Percentiles rank a stretch among this genome's conserved stretches.
phyloP scores from a whole-genome alignment of 2,888 invertebrate genomes.

The Xestobium rufovillosum region DNA sequence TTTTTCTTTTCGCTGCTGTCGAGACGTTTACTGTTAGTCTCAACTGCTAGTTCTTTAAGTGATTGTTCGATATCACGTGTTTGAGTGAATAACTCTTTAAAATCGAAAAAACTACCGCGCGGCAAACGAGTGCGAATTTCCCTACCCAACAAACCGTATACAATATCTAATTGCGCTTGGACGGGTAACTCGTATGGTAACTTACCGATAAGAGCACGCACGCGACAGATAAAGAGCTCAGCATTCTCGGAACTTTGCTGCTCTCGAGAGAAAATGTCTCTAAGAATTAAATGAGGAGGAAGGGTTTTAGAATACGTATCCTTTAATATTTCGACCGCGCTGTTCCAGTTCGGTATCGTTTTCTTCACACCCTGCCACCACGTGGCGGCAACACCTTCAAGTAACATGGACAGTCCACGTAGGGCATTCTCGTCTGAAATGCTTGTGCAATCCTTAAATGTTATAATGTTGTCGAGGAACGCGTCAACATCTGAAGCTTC shows the following conservation, averaged over 20 bases:
- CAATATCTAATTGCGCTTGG: too few relatives aligned
- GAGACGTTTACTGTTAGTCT: too few relatives aligned
- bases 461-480: slow-evolving; percentile 7
- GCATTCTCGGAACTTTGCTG: slow-evolving; percentile 1
- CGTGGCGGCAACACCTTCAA: slow-evolving; percentile 9
- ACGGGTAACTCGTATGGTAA: slow-evolving; percentile 4
- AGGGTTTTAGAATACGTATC: slow-evolving; percentile 5
- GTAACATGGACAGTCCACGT: too few relatives aligned
- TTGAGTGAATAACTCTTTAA: too few relatives aligned
- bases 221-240: slow-evolving; percentile 6
- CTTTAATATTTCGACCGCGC: slow-evolving; percentile 2
- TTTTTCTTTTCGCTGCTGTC: too few relatives aligned
- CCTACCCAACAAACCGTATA: slow-evolving; percentile 3
- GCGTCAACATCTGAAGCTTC: too few relatives aligned
- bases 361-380: slow-evolving; percentile 9
- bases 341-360: slow-evolving; percentile 3
- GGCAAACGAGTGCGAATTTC: slow-evolving; percentile 1
- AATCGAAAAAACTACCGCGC: slow-evolving; percentile 4
- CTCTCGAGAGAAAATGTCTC: slow-evolving; percentile 7
- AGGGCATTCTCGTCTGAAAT: slow-evolving; percentile 6
- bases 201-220: slow-evolving; percentile 4
- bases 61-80: too few relatives aligned
- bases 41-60: too few relatives aligned
- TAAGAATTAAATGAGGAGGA: slow-evolving; percentile 7
- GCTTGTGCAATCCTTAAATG: slow-evolving; percentile 7